Evolutionary conservation across 2,888 invertebrate genomes (phyloP).

Genomic region (Arctia plantaginis): DNA sequence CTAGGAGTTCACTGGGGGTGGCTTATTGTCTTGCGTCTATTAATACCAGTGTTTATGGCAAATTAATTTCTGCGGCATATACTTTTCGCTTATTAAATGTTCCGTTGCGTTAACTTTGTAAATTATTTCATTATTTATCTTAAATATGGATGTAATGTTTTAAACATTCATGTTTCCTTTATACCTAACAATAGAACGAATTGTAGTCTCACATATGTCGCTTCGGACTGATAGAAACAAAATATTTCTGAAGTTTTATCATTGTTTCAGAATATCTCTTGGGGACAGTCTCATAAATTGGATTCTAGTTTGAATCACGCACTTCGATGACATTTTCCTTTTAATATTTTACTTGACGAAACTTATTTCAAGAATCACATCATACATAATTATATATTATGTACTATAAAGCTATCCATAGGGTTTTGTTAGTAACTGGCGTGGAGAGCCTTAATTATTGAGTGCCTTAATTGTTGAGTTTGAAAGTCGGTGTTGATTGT

Average conservation of each 20-base stretch:
- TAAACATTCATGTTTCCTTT: neutral
- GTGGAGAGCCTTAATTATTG: conserved; percentile 63
- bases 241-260: conserved; percentile 77
- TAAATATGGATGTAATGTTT: neutral
- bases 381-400: neutral
- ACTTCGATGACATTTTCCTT: conserved; percentile 61
- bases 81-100: conserved; percentile 37
- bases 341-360: conserved; percentile 49
- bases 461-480: conserved; percentile 69
- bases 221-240: conserved; percentile 61
- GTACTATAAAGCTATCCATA: conserved; percentile 20
- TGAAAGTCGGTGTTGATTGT: conserved; percentile 63
- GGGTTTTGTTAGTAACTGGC: conserved; percentile 43
- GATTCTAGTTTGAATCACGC: conserved; percentile 81
- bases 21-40: conserved; percentile 84
- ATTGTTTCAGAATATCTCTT: conserved; percentile 79
- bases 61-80: conserved; percentile 76
- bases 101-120: conserved; percentile 20
- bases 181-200: conserved; percentile 20
- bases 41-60: conserved; percentile 78
- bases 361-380: conserved; percentile 39
- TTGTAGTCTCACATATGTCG: conserved; percentile 26
- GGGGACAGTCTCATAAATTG: conserved; percentile 83
- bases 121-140: conserved; percentile 17
- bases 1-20: conserved; percentile 76